These are phyloP conservation scores for Bombus fervidus DNA, from an alignment of 1,140 invertebrate genomes.

Conservation along the genomic window DNA sequence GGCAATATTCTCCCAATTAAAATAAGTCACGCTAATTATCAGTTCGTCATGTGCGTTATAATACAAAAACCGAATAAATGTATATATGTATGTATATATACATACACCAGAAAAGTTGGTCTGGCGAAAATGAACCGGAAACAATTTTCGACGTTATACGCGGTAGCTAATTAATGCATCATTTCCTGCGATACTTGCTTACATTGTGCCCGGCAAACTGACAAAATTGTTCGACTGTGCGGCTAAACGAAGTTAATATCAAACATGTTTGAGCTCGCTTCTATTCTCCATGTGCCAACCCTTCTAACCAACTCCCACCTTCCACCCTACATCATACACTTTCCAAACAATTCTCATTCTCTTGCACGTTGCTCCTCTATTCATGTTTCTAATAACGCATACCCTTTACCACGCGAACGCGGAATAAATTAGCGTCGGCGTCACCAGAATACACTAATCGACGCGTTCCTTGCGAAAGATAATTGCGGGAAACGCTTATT, in stretches of 20 bases:
- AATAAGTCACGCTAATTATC: neutral
- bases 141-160: constrained; percentile 29
- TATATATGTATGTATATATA: neutral
- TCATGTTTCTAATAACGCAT: constrained; percentile 42
- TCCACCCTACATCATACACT: constrained; percentile 13
- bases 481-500: constrained; percentile 41
- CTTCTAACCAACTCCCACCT: neutral
- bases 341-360: constrained; percentile 50
- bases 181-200: constrained; percentile 44
- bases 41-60: neutral
- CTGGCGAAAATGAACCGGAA: constrained; percentile 19
- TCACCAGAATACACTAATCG: neutral
- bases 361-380: constrained; percentile 7
- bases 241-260: constrained; percentile 55
- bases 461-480: constrained; percentile 16
- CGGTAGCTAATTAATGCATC: constrained; percentile 47
- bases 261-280: constrained; percentile 44
- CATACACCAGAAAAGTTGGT: neutral
- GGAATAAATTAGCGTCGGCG: constrained; percentile 34
- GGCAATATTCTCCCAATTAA: neutral
- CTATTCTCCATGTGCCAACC: neutral
- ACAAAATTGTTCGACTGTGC: constrained; percentile 50
- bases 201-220: constrained; percentile 33
- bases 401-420: neutral
- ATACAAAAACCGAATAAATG: neutral